phyloP scores from a whole-genome alignment of 2,113 vertebrate species.

The Phylloscopus trochilus region DNA sequence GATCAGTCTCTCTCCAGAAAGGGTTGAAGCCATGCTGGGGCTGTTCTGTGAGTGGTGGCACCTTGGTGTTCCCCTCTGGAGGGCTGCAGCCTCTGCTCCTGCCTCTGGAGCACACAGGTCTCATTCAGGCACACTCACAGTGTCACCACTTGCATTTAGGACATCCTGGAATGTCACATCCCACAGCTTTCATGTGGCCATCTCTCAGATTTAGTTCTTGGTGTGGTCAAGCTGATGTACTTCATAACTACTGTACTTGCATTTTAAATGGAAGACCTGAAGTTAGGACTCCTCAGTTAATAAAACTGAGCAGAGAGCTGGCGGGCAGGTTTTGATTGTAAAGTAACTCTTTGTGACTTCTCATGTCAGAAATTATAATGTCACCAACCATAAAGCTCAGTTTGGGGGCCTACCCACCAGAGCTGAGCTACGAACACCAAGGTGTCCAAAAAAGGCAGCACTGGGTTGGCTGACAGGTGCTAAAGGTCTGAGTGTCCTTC shows the following conservation, averaged over 20 bases:
- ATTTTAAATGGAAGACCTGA: neutral
- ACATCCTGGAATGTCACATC: neutral
- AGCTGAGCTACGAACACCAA: neutral
- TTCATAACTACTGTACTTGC: neutral
- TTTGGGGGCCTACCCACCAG: neutral
- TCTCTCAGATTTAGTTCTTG: neutral
- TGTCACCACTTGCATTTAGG: neutral
- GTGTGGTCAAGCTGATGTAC: neutral
- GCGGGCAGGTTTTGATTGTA: neutral
- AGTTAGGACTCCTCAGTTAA: neutral
- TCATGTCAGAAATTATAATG: neutral
- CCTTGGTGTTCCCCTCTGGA: fast-evolving
- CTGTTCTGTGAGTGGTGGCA: neutral
- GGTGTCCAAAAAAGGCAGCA: neutral
- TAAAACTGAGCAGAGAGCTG: neutral
- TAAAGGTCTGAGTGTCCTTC: neutral
- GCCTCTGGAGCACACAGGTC: neutral
- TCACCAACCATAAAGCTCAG: neutral
- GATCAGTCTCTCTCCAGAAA: neutral
- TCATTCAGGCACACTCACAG: neutral
- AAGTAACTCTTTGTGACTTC: neutral
- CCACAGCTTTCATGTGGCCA: neutral
- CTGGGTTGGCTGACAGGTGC: neutral
- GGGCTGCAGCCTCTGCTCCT: neutral
- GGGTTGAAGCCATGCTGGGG: fast-evolving